Base-by-base conservation (phyloP, 2,113 vertebrate genomes). In the Scomber scombrus region DNA sequence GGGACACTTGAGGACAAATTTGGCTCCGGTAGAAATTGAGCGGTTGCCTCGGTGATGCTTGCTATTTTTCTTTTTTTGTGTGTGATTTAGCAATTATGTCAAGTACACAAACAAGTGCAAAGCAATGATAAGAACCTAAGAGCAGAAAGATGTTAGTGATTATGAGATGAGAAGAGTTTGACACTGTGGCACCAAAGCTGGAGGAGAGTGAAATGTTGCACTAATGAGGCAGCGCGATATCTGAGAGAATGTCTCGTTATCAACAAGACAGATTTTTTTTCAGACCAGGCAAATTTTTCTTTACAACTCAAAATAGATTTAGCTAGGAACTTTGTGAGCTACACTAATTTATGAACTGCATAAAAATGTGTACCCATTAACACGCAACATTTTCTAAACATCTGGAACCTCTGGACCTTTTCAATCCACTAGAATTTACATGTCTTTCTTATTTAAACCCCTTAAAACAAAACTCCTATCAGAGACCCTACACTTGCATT, bases 111-210 rank as follows among this genome's bases (percentile, higher is more conserved):
- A 60, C 40, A 46, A 63, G 52, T 78, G 66, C 61, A 68, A n/a
- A 78, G 40, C 43, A 12, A 55, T 9, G 73, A 82, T 75, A 71
- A 70, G 71, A 74, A 23, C 29, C 31, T 14, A 49, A 68, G 23
- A 58, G 43, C 29, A 29, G 49, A 55, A 81, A 72, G 51, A 84
- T 81, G 75, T 79, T 80, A 21, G 46, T 51, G 76, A 76, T 86
- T 69, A 74, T 66, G 76, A 64, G 43, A 63, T 13, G 45, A 61
- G 60, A 34, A 75, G 16, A 26, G 21, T 40, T 74, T 66, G 79
- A 82, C 56, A 64, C 71, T 26, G 55, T 21, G 31, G 46, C 15
- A 62, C 15, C 49, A 72, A 78, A 49, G 56, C 50, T 47, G 49
- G 34, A 40, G 3, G 45, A 70, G 65, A 58, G 63, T 43, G 26